A percentile compares a stretch with the other conserved stretches of the same genome.
Evolutionary conservation across 2,888 invertebrate species (phyloP).

Genomic region (Brenthis hecate): DNA sequence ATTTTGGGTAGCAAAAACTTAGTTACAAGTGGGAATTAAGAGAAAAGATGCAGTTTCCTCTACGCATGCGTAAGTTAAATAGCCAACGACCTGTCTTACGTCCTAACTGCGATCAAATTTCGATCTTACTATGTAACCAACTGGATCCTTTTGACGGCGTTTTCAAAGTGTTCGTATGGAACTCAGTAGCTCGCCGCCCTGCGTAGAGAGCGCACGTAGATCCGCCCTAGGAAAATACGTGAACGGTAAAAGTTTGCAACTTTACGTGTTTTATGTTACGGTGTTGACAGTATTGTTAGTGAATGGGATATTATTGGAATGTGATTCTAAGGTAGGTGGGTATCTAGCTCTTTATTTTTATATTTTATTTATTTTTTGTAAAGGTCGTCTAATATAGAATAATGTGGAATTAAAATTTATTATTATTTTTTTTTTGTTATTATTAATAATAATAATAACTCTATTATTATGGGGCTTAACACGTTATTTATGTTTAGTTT

Average conservation of each 20-base stretch:
- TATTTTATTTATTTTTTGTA: neutral
- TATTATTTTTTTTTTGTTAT: no score
- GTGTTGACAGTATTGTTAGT: constrained; percentile 22
- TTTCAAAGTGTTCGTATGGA: constrained; percentile 47
- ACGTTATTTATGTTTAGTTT: no score
- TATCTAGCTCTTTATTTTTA: neutral
- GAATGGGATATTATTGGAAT: constrained; percentile 26
- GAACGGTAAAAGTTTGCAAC: constrained; percentile 62
- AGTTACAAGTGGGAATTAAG: no score
- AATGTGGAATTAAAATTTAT: no score
- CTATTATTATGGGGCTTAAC: no score
- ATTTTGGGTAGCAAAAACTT: no score
- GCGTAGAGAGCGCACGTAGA: constrained; percentile 55
- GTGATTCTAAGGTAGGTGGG: constrained; percentile 29
- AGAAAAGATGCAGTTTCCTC: constrained; percentile 48
- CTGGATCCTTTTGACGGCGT: constrained; percentile 66
- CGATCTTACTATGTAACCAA: constrained; percentile 77
- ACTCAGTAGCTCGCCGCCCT: constrained; percentile 60
- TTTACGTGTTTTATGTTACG: constrained; percentile 38
- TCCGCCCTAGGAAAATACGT: neutral
- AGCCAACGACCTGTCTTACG: constrained; percentile 71
- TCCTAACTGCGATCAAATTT: constrained; percentile 78
- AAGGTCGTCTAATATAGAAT: neutral
- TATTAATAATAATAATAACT: no score
- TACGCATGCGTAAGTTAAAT: constrained; percentile 66